These are phyloP conservation scores for Ophiothrix spiculata DNA, from an alignment of 35 echinoderm and acorn worm species.

Conservation along the genomic window DNA sequence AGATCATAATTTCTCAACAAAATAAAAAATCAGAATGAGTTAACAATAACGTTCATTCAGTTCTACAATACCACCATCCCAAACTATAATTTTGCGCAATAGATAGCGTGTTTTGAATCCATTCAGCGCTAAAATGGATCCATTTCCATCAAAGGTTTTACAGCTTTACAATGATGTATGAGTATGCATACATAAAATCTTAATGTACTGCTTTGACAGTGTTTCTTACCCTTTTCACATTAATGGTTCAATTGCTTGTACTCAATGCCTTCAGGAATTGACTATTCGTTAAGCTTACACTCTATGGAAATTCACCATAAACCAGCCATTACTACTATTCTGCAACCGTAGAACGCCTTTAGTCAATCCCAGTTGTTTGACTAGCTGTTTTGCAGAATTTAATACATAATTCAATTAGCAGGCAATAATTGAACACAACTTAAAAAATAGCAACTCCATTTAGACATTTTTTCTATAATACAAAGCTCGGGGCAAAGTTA, in stretches of 20 bases:
- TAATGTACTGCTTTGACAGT: background rate
- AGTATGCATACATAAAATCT: slow-evolving; percentile 16
- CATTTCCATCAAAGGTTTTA: no score
- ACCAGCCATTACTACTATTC: background rate
- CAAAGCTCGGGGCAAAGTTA: background rate
- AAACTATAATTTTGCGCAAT: no score
- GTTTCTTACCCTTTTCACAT: background rate
- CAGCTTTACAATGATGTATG: background rate
- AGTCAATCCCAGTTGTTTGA: background rate
- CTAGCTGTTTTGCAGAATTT: background rate
- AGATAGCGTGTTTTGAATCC: no score
- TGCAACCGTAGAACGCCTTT: background rate
- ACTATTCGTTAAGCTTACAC: background rate
- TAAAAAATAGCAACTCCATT: slow-evolving; percentile 5
- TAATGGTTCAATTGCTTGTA: background rate
- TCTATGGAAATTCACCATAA: background rate
- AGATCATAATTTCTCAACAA: no score
- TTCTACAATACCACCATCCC: no score
- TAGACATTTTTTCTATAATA: background rate
- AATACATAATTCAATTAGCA: background rate
- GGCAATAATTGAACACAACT: background rate
- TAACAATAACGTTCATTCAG: no score
- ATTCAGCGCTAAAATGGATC: no score
- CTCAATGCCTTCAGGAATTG: background rate
- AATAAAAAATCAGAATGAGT: no score